Evolutionary conservation across 2,888 invertebrate species (phyloP).

Genomic region (Melolontha melolontha): DNA sequence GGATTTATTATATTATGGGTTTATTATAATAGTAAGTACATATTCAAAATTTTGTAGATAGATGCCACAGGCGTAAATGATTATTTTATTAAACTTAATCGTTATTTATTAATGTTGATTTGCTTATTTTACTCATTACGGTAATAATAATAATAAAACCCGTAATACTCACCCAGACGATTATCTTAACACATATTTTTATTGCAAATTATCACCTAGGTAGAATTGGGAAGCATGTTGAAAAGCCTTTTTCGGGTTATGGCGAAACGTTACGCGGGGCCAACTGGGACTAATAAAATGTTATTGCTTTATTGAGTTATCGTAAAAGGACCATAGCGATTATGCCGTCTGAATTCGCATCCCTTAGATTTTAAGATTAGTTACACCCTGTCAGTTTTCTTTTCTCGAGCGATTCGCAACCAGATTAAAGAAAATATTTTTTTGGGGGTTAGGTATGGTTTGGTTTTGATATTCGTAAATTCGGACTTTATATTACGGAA

Average conservation of each 20-base stretch:
- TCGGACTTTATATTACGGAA: conserved; percentile 15
- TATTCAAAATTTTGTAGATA: too few relatives aligned
- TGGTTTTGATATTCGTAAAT: conserved; percentile 9
- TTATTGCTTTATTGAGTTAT: conserved; percentile 56
- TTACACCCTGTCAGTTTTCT: conserved; percentile 35
- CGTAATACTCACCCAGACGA: too few relatives aligned
- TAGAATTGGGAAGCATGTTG: conserved; percentile 24
- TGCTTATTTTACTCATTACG: too few relatives aligned
- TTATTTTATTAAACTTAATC: too few relatives aligned
- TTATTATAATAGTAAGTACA: too few relatives aligned
- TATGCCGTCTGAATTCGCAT: conserved; percentile 32
- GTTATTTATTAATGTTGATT: too few relatives aligned
- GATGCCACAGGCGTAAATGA: too few relatives aligned
- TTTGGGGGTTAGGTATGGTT: not conserved
- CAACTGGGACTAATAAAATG: conserved; percentile 55
- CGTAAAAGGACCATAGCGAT: conserved; percentile 44
- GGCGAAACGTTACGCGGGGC: conserved; percentile 48
- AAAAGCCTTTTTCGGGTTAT: conserved; percentile 38
- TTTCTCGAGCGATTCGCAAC: conserved; percentile 11
- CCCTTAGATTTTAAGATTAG: conserved; percentile 37
- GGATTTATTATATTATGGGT: too few relatives aligned
- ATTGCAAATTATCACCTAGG: conserved; percentile 32
- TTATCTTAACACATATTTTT: conserved; percentile 10
- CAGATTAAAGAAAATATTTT: conserved; percentile 29
- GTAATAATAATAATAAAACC: too few relatives aligned